Base-by-base conservation (phyloP, 2,888 invertebrate species). In the Drosophila koepferae region DNA sequence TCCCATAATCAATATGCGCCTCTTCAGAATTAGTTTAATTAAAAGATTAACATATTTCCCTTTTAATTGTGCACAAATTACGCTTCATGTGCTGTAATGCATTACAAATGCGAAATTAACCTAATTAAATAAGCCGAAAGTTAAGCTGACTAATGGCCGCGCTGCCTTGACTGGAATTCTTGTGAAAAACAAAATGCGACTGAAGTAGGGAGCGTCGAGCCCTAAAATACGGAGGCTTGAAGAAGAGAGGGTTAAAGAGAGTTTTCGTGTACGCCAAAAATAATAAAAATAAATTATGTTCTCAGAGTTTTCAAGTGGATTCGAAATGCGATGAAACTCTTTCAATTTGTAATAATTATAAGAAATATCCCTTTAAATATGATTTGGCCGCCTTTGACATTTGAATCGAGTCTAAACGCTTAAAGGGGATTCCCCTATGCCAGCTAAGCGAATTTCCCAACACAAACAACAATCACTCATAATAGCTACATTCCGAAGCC, bases 391-490 rank as follows among this genome's bases (percentile, higher is more conserved):
- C 8, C 16, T 38, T 7, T 10, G 55, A 20, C 20, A 56, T n/a
- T 54, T 23, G 28, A 28, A 6, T 8, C 40, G n/a, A 36, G 28
- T 36, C 3, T 6, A 55, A 55, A n/a, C 40, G n/a, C 14, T 34
- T 40, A 10, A 23, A 41, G 28, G 36, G 28, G 48, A 41, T 28
- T 40, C 41, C 36, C 28, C 28, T 31, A 48, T 18, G 48, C 18
- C 12, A 14, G 12, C 5, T 10, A 16, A 63, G 9, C 9, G 5
- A 56, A 43, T 6, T 28, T 18, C 12, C 20, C 54, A 40, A 7
- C 3, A 3, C 20, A 6, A 41, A 51, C 51, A 64, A 66, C 66
- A 67, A 68, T 68, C 43, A 59, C 43, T 69, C 59, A 69, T 31
- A 36, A 28, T 36, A 46, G 56, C 51, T 20, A 51, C 44, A 44